Base-by-base conservation (phyloP, 2,888 invertebrate genomes). In the Drosophila limbata region DNA sequence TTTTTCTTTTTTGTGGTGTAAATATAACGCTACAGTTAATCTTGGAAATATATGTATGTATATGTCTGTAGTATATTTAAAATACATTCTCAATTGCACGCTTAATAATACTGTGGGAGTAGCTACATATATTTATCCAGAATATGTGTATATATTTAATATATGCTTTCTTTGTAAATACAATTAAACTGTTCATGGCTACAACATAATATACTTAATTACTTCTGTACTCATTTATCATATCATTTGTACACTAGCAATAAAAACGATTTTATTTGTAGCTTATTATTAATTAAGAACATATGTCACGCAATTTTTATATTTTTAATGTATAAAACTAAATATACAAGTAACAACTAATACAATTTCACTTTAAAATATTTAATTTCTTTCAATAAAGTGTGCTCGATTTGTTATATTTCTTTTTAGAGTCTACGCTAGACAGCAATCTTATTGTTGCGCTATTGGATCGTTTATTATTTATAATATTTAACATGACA, bases 221-320 rank as follows among this genome's bases (percentile, higher is more conserved):
- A 35, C 28, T 25, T 53, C 25, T 71, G 42, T 48, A 47, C 45
- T 40, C 51, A 35, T 39, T 47, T 42, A 40, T 57, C 17, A 44
- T 57, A 57, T 31, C 37, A 35, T 37, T 40, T 68, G 51, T 73
- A 62, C 44, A 44, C 44, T 62, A 48, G 6, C 31, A 57, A 50
- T 68, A 73, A 68, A 53, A 68, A 62, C 61, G 47, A 44, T 59
- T 51, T 15, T 13, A 25, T 60, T 39, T 55, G 45, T 39, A 66
- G 48, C 47, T 57, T 75, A 78, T 73, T 68, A 70, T 76, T 81
- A 79, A 85, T 89, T 83, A 86, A 80, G 83, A 88, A 87, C 87
- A 80, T 79, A 47, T 86, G 80, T 78, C 86, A 88, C 86, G 82
- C 84, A 81, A 81, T 47, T 44, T 35, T 13, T 17, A 35, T 6